phyloP scores from a whole-genome alignment of 2,888 invertebrate genomes.

The Drosophila barbarae region DNA sequence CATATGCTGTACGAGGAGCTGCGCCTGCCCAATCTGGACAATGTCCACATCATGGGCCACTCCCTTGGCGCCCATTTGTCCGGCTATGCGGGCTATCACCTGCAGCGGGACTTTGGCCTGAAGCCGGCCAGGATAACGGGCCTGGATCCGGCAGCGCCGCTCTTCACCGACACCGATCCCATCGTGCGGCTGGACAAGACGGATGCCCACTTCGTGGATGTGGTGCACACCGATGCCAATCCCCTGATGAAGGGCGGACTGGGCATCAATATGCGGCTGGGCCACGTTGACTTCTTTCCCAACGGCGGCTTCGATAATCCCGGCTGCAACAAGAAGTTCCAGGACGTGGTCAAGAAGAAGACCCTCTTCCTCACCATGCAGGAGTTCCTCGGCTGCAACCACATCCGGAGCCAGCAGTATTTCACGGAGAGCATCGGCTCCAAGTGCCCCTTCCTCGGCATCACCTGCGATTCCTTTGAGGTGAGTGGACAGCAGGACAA shows the following conservation, averaged over 20 bases:
- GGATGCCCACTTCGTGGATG: constrained; percentile 93
- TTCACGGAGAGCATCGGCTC: constrained; percentile 91
- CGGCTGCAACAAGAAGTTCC: constrained; percentile 83
- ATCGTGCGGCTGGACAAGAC: constrained; percentile 90
- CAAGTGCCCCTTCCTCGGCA: constrained; percentile 87
- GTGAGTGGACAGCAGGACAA: constrained; percentile 77
- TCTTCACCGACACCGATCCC: constrained; percentile 89
- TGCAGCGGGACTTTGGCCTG: constrained; percentile 85
- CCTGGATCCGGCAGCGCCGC: constrained; percentile 95
- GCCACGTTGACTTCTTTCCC: constrained; percentile 95
- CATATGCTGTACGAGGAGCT: constrained; percentile 82
- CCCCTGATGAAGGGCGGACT: constrained; percentile 88
- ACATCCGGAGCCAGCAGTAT: constrained; percentile 90
- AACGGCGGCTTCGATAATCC: constrained; percentile 92
- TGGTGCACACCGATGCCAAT: constrained; percentile 92
- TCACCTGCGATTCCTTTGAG: constrained; percentile 89
- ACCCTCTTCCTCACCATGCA: constrained; percentile 83
- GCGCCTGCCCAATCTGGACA: constrained; percentile 82
- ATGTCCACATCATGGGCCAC: constrained; percentile 92
- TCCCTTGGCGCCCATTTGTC: constrained; percentile 91
- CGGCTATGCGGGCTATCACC: constrained; percentile 89
- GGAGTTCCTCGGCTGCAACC: constrained; percentile 88
- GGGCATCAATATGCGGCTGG: constrained; percentile 90
- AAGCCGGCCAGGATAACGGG: constrained; percentile 90
- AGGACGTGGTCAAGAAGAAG: constrained; percentile 82